Evolutionary conservation across 2,113 vertebrate genomes (phyloP).

Genomic region (Aspiorhynchus laticeps): DNA sequence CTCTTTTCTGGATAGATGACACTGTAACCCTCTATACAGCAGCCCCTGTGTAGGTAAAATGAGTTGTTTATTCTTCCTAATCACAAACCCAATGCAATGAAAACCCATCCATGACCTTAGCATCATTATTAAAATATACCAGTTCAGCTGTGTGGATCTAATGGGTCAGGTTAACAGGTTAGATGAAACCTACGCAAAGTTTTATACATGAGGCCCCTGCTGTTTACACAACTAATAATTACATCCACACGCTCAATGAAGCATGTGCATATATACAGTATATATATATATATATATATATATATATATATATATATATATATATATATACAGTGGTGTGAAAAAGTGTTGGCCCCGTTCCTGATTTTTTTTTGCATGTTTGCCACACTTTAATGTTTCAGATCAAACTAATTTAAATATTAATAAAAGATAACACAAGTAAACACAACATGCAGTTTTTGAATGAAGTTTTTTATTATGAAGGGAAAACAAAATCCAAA

Average conservation of each 20-base stretch:
- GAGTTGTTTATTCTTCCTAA: background rate
- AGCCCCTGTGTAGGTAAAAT: background rate
- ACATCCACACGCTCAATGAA: background rate
- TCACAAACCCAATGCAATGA: background rate
- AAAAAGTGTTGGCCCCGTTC: no score
- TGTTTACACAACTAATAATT: background rate
- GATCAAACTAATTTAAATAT: no score
- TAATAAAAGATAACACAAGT: no score
- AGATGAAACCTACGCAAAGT: background rate
- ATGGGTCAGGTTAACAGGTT: background rate
- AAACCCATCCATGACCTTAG: background rate
- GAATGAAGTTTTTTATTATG: no score
- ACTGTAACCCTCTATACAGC: background rate
- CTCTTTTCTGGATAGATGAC: background rate
- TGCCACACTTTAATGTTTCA: no score
- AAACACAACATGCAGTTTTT: no score
- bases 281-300: no score
- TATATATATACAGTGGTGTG: no score
- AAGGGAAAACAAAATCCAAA: no score
- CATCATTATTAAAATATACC: background rate
- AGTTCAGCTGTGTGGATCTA: background rate
- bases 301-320: background rate
- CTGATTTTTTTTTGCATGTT: no score
- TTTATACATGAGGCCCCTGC: background rate
- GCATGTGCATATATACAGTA: background rate